Evolutionary conservation across 2,888 invertebrate genomes (phyloP), one percentile per base, ranked within the genome.

Genomic region (Embidobia sp.): DNA sequence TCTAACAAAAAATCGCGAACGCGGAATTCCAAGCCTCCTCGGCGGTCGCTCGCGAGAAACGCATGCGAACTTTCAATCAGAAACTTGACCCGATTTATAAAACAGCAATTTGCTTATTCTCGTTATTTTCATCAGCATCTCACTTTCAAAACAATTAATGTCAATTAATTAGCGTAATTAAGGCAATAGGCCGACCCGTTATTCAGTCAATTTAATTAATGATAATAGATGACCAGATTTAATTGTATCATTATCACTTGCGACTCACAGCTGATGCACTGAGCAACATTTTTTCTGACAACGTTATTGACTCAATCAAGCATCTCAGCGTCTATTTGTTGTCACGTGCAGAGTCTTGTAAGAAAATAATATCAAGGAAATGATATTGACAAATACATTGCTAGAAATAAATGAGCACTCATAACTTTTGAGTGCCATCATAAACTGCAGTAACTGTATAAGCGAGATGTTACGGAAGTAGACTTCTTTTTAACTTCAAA

Each of bases 61-160:
- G 46, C 74, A 51, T 46, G 73, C 59, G 13, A 72, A 63, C 55
- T 72, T 72, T 64, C 64, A 63, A 55, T 72, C 72, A 64, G 57
- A 63, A 72, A 72, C 72, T 63, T 72, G 72, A 72, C 72, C 72
- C 63, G 18, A 72, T 72, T 72, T 26, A 33, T 35, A 22, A 18
- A 64, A 26, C 46, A 13, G 33, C 42, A 18, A 55, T 57, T 63
- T 57, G 64, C 42, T 48, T 55, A 55, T 55, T 51, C 48, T 10
- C 46, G 5, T 35, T 7, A 18, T 26, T 13, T 33, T 46, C 51
- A 4, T 13, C 35, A 10, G 61, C 70, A 40, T 46, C 61, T 72
- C 70, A 72, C 61, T 63, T 72, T 63, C 61, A 37, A 44, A 42
- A 63, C 61, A 72, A 72, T 72, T 63, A 61, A 53, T 63, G 53